Evolutionary conservation across 2,113 vertebrate species (phyloP), one percentile per base, ranked within the genome.

Genomic region (Anoura caudifer): DNA sequence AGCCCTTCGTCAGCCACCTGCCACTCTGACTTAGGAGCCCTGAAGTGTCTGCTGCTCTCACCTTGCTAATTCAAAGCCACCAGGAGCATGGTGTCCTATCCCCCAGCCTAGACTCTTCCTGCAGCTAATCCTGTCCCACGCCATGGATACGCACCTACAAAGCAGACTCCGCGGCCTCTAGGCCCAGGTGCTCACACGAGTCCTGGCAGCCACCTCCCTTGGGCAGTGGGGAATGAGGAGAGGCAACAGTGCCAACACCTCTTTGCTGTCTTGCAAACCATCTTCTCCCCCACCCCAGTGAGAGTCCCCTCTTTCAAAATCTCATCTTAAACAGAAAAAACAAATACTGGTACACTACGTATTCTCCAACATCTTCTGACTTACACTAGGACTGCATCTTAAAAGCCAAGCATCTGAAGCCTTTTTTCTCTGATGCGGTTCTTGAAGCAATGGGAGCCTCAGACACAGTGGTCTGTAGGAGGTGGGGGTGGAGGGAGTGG

Each of bases 321-420:
- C 45, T 87, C 70, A 43, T 38, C 65, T 52, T 65, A 26, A 54
- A 81, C 33, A 76, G 59, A 33, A 82, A 90, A 90, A 67, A 1
- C 1, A 85, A 79, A 63, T 19, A 31, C 79, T 20, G 81, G n/a
- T 31, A 73, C 69, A 52, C 16, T 70, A 9, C 24, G 11, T 85
- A 28, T 76, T 50, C 63, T 67, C 54, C 80, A 47, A 63, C 77
- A 45, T 59, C 31, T 82, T 67, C 93, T 50, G 52, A 84, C 45
- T 82, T 90, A 67, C 13, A 12, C 38, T 50, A 69, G 47, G 33
- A 82, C 31, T 72, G 45, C 45, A 72, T 91, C 89, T 93, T 33
- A 28, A 95, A 97, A 91, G 8, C 16, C 56, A 70, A 59, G 61
- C 41, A 5, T 13, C 47, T 22, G 91, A 94, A 88, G n/a, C 19